A percentile compares a stretch with the other conserved stretches of the same genome.
Conservation (phyloP, 2,797 vertebrate genomes). For the Macroramphosus scolopax region DNA sequence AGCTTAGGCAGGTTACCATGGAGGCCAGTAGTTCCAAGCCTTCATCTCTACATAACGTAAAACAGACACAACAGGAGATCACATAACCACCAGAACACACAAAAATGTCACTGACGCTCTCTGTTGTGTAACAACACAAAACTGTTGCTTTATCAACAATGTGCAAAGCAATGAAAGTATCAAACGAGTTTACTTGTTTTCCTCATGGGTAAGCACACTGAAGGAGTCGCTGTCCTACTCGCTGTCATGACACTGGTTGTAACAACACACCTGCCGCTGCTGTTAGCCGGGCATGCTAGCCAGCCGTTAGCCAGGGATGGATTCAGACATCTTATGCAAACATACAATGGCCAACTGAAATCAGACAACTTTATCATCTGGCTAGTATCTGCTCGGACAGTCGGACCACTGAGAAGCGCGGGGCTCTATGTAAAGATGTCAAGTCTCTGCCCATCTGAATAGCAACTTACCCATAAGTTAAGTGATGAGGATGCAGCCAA, state of each 20-base stretch:
- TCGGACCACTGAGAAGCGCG: neutral
- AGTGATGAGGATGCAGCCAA: slow-evolving; percentile 42
- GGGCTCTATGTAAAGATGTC: accelerated
- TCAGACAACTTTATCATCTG: neutral
- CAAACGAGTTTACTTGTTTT: neutral
- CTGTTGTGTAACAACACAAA: slow-evolving; percentile 30
- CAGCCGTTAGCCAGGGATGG: neutral
- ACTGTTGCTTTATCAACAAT: neutral
- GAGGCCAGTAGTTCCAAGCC: slow-evolving; percentile 25
- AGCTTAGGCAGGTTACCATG: slow-evolving; percentile 41
- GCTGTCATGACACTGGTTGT: neutral
- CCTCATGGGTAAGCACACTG: neutral
- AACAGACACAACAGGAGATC: slow-evolving; percentile 10
- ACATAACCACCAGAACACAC: slow-evolving; percentile 12
- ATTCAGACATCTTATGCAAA: neutral
- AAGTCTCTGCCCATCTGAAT: neutral
- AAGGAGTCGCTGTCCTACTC: neutral
- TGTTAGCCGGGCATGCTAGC: slow-evolving; percentile 53
- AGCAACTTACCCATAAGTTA: slow-evolving; percentile 55
- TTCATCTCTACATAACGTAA: slow-evolving; percentile 25
- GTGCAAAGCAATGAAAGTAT: neutral
- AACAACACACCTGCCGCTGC: slow-evolving; percentile 14
- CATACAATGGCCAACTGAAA: neutral
- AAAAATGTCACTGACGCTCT: neutral
- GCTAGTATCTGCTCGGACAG: too few species aligned